Conservation (phyloP, 2,113 vertebrate species). For the Calidris pugnax region DNA sequence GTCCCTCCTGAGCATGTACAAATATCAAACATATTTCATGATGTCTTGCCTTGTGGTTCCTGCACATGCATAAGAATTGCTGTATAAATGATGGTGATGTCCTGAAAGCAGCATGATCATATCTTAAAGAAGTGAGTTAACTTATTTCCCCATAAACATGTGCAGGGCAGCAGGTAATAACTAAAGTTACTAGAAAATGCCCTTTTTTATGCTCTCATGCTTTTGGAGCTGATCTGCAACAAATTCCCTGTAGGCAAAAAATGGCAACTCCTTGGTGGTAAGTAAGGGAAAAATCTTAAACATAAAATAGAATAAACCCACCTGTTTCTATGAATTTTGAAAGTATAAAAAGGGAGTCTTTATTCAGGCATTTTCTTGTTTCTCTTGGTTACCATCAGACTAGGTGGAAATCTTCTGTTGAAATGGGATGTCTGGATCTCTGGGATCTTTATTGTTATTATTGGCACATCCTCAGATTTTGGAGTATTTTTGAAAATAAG, state of each 20-base stretch:
- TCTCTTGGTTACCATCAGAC: background rate
- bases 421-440: background rate
- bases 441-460: background rate
- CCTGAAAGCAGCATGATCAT: background rate
- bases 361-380: background rate
- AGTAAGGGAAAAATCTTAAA: background rate
- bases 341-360: background rate
- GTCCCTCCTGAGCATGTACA: background rate
- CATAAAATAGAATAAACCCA: background rate
- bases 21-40: background rate
- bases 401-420: background rate
- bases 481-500: background rate
- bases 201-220: background rate
- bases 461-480: rapidly evolving
- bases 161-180: background rate
- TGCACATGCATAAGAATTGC: background rate
- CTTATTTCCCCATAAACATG: background rate
- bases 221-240: background rate
- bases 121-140: background rate
- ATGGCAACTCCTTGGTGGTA: background rate
- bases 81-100: background rate
- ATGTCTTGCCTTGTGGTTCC: background rate
- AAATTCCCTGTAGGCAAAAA: background rate
- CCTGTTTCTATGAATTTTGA: background rate
- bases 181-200: background rate